Base-by-base conservation (phyloP, 1,140 invertebrate genomes). In the Eumeta japonica region DNA sequence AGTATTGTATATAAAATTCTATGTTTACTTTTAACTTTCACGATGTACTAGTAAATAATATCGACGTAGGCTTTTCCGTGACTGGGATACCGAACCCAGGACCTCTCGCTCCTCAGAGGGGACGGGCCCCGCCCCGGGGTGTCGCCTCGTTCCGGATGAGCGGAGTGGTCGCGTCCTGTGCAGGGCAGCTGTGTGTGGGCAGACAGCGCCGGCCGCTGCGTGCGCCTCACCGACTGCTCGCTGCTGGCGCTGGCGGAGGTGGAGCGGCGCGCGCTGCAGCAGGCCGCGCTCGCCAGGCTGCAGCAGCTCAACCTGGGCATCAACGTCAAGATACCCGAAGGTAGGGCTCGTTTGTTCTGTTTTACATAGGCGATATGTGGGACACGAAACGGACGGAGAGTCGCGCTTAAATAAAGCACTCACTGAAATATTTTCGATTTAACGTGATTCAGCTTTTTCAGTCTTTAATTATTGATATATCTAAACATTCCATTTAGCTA, bases 111-210 rank as follows among this genome's bases (percentile, higher is more conserved):
- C n/a, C n/a, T n/a, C n/a, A n/a, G n/a, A n/a, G n/a, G n/a, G n/a
- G n/a, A n/a, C n/a, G n/a, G n/a, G n/a, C n/a, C n/a, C n/a, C n/a
- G n/a, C n/a, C n/a, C n/a, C n/a, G n/a, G n/a, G n/a, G n/a, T n/a
- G n/a, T n/a, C n/a, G n/a, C n/a, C n/a, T n/a, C n/a, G n/a, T n/a
- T n/a, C n/a, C n/a, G n/a, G n/a, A n/a, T 72, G 56, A 66, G 64
- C 61, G 65, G 63, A 72, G 61, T 59, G 64, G 49, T 54, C 63
- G 63, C 67, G 55, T 67, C 65, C 49, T 59, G 65, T 79, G 39
- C 76, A 94, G 91, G 89, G 87, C 47, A 85, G 86, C 57, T 90
- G 85, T 75, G 79, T 82, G 45, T 95, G 92, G 92, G 83, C 80
- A 57, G 89, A 87, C 46, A 82, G 86, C 31, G 78, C 78, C 39